Evolutionary conservation across 2,113 vertebrate species (phyloP).

Genomic region (Aptenodytes patagonicus): DNA sequence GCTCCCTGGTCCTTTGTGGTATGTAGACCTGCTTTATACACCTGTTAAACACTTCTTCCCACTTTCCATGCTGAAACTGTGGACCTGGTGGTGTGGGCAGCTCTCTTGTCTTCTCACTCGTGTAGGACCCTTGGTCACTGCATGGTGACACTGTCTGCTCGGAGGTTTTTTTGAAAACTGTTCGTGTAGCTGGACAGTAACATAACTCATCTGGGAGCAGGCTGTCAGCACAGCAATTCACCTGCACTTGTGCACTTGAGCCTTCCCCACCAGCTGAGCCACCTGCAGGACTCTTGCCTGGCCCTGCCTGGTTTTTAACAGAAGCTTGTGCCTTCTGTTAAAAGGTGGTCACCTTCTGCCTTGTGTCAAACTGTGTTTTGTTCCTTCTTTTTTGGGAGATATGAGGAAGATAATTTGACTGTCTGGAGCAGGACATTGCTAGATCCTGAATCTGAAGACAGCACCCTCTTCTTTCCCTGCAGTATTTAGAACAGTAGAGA

Average conservation of each 20-base stretch:
- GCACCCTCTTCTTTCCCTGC: neutral
- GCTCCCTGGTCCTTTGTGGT: neutral
- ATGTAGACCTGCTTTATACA: neutral
- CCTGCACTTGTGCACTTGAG: neutral
- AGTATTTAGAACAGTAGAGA: neutral
- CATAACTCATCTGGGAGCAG: neutral
- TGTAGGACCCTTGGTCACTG: neutral
- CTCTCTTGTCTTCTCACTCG: neutral
- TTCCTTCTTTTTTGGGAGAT: neutral
- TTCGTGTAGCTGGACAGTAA: neutral
- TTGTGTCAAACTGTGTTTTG: neutral
- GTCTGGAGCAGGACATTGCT: neutral
- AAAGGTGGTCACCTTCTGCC: neutral
- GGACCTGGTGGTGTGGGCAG: neutral
- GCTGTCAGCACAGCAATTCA: neutral
- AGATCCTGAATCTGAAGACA: neutral
- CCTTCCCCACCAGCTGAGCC: neutral
- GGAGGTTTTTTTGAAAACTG: neutral
- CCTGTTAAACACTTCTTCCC: neutral
- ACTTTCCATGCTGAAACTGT: neutral
- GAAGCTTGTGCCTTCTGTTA: neutral
- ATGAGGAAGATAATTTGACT: neutral
- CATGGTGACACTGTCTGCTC: fast-evolving
- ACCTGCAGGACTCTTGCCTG: neutral
- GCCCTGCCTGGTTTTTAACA: neutral